Percentiles rank a stretch among this genome's conserved stretches.
These are phyloP conservation scores for Protonibea diacanthus DNA, from an alignment of 2,797 vertebrate species.

Conservation along the genomic window DNA sequence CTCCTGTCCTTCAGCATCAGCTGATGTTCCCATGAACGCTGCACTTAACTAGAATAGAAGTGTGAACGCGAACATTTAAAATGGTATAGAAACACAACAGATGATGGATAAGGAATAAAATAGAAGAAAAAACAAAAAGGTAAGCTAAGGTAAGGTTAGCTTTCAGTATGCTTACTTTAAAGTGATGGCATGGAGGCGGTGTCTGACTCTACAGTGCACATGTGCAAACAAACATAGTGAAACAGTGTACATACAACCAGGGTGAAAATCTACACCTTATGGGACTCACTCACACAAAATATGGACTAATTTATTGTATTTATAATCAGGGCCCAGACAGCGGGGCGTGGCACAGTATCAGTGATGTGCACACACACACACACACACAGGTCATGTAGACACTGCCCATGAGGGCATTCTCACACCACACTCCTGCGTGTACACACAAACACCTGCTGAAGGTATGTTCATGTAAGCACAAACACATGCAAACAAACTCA, in stretches of 20 bases:
- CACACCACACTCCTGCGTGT: slow-evolving; percentile 9
- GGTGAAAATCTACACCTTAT: slow-evolving; percentile 24
- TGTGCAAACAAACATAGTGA: neutral
- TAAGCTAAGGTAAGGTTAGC: too few species aligned
- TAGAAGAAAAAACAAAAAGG: neutral
- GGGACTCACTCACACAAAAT: slow-evolving; percentile 18
- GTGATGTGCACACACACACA: slow-evolving; percentile 12
- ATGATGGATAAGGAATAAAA: neutral
- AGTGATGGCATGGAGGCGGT: neutral
- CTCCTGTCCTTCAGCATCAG: neutral
- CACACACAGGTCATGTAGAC: slow-evolving; percentile 3
- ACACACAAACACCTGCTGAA: slow-evolving; percentile 57
- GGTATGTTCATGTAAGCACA: slow-evolving; percentile 21
- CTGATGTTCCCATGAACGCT: neutral
- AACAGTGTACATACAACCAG: neutral
- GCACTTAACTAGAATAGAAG: neutral
- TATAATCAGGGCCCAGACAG: slow-evolving; percentile 54
- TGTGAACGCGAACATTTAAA: neutral
- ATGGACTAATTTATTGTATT: slow-evolving; percentile 41
- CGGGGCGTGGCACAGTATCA: slow-evolving; percentile 37
- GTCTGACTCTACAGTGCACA: neutral
- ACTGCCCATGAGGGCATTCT: neutral
- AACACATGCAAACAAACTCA: slow-evolving; percentile 23
- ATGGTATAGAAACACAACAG: neutral
- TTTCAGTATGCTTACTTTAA: neutral